phyloP scores from a whole-genome alignment of 2,888 invertebrate genomes.

The Dasypolia templi region DNA sequence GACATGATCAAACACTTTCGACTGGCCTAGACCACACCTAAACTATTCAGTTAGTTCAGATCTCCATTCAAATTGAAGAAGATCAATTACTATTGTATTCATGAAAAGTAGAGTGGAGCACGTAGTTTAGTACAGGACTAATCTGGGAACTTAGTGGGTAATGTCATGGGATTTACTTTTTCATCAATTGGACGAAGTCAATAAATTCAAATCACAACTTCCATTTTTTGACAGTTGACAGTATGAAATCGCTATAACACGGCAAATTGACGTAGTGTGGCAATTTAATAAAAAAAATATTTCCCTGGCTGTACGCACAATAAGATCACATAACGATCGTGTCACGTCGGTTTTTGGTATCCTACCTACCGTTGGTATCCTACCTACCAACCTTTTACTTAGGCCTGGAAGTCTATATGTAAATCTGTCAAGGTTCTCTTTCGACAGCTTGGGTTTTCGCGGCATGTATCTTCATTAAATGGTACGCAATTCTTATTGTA shows the following conservation, averaged over 20 bases:
- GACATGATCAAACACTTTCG: slow-evolving; percentile 41
- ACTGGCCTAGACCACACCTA: slow-evolving; percentile 24
- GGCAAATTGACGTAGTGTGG: background rate
- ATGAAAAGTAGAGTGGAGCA: slow-evolving; percentile 32
- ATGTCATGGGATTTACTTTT: background rate
- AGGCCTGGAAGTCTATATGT: background rate
- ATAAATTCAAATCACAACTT: background rate
- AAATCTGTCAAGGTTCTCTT: background rate
- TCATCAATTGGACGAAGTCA: background rate
- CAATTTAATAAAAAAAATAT: background rate
- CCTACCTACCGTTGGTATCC: background rate
- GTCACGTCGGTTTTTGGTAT: background rate
- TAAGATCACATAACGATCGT: background rate
- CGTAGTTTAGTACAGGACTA: background rate
- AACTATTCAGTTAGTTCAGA: slow-evolving; percentile 45
- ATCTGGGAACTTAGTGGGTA: background rate
- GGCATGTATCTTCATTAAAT: background rate
- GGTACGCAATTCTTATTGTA: background rate
- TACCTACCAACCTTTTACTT: background rate
- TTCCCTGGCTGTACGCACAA: background rate
- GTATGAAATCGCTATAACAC: background rate
- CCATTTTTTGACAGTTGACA: background rate
- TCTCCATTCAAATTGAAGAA: slow-evolving; percentile 33
- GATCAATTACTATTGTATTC: slow-evolving; percentile 41
- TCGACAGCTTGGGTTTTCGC: background rate